Conservation (phyloP, 2,888 invertebrate genomes). For the Phyllotreta striolata region DNA sequence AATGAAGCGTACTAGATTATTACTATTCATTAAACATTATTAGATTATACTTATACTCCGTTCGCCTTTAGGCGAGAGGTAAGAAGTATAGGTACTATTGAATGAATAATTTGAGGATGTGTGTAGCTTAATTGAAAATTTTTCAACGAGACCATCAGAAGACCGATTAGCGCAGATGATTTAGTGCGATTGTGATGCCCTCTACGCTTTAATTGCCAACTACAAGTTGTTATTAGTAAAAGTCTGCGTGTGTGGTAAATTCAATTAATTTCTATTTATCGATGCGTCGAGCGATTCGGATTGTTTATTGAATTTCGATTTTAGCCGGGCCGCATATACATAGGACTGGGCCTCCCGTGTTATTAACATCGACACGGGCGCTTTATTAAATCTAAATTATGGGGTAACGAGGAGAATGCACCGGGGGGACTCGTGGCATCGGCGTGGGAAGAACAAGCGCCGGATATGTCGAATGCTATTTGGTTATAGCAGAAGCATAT, state of each 20-base stretch:
- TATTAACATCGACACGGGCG: constrained; percentile 24
- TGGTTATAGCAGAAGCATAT: too few species aligned
- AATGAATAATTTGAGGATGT: too few species aligned
- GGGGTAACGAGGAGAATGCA: too few species aligned
- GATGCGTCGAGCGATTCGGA: constrained; percentile 28
- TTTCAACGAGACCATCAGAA: constrained; percentile 26
- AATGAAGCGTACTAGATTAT: too few species aligned
- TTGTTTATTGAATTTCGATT: constrained; percentile 31
- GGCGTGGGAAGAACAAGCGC: too few species aligned
- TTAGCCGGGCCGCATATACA: constrained; percentile 4
- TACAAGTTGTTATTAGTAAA: constrained; percentile 38
- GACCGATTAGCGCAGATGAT: constrained; percentile 37
- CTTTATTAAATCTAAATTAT: constrained; percentile 27
- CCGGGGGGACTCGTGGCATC: too few species aligned
- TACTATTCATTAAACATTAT: too few species aligned
- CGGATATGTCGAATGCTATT: too few species aligned
- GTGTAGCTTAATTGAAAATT: too few species aligned
- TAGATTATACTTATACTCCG: too few species aligned
- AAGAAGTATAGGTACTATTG: too few species aligned
- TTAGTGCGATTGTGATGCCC: constrained; percentile 31
- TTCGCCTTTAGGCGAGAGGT: too few species aligned
- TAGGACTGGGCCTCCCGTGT: constrained; percentile 20
- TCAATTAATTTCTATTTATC: constrained; percentile 35
- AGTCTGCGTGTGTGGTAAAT: constrained; percentile 40
- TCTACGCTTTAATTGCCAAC: constrained; percentile 36